A percentile compares a stretch with the other conserved stretches of the same genome.
Evolutionary conservation across 2,888 invertebrate species (phyloP).

Genomic region (Hypsopygia costalis): DNA sequence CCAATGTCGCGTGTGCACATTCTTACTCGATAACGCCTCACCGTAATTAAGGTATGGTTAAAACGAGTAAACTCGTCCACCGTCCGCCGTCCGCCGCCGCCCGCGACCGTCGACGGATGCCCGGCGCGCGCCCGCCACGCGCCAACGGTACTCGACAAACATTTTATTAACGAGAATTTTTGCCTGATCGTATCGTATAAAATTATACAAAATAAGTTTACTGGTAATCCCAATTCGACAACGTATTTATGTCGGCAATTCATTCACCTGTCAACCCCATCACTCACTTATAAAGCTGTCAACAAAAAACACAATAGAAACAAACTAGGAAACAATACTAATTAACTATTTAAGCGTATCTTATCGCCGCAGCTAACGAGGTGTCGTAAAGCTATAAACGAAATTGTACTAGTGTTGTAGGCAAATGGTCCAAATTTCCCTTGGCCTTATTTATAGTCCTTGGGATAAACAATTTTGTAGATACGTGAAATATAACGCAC

Average conservation of each 20-base stretch:
- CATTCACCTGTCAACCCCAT: slow-evolving; percentile 40
- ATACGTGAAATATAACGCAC: slow-evolving; percentile 51
- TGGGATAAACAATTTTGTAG: slow-evolving; percentile 24
- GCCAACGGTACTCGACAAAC: slow-evolving; percentile 39
- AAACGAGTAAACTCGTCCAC: slow-evolving; percentile 47
- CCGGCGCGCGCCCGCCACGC: slow-evolving; percentile 25
- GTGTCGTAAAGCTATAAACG: slow-evolving; percentile 67
- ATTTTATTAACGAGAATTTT: slow-evolving; percentile 20
- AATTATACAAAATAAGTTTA: slow-evolving; percentile 62
- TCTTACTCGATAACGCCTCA: slow-evolving; percentile 79
- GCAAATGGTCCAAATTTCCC: slow-evolving; percentile 51
- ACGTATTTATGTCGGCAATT: slow-evolving; percentile 53
- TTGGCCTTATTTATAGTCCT: slow-evolving; percentile 54
- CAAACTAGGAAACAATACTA: slow-evolving; percentile 62
- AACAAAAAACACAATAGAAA: slow-evolving; percentile 33
- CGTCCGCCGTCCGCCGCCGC: slow-evolving; percentile 43
- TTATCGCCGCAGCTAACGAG: slow-evolving; percentile 70
- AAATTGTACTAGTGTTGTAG: slow-evolving; percentile 55
- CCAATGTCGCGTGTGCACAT: slow-evolving; percentile 80
- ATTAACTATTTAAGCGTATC: slow-evolving; percentile 68
- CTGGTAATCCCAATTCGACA: slow-evolving; percentile 60
- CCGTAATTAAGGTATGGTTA: slow-evolving; percentile 74
- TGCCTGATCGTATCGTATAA: slow-evolving; percentile 18
- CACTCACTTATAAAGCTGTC: slow-evolving; percentile 23
- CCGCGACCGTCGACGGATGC: slow-evolving; percentile 23